Evolutionary conservation across 2,113 vertebrate genomes (phyloP).

Genomic region (Lanius collurio): DNA sequence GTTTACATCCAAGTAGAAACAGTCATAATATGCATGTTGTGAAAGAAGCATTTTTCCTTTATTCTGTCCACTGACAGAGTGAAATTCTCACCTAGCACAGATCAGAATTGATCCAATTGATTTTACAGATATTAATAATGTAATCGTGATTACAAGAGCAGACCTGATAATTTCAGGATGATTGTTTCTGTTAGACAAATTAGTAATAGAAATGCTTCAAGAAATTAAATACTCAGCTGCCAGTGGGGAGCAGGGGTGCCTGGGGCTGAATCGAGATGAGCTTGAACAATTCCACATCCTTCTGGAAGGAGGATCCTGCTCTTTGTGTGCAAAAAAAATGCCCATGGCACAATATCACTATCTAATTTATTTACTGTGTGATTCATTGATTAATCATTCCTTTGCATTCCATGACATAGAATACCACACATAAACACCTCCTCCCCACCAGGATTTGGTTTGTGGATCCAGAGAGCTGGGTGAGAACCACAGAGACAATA

Average conservation of each 20-base stretch:
- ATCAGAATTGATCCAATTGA: neutral
- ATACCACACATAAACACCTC: neutral
- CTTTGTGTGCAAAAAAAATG: neutral
- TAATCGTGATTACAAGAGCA: neutral
- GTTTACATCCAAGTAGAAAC: neutral
- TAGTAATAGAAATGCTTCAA: slow-evolving; percentile 30
- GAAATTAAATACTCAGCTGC: slow-evolving; percentile 40
- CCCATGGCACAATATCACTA: neutral
- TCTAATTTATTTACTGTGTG: slow-evolving; percentile 24
- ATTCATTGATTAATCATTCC: slow-evolving; percentile 50
- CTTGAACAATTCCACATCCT: neutral
- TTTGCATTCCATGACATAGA: neutral
- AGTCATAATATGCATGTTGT: neutral
- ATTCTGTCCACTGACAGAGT: neutral
- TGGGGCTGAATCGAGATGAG: slow-evolving; percentile 29
- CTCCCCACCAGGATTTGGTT: rapidly evolving
- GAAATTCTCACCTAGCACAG: neutral
- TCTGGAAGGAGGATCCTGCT: neutral
- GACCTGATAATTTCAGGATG: neutral
- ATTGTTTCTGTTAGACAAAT: slow-evolving; percentile 36
- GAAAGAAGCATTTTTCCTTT: neutral
- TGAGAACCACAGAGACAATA: neutral
- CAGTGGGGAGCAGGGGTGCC: neutral
- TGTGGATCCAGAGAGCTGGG: neutral
- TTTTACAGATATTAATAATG: slow-evolving; percentile 27